A percentile compares a stretch with the other conserved stretches of the same genome.
These are phyloP conservation scores for Listronotus oregonensis DNA, from an alignment of 1,140 invertebrate species.

Conservation along the genomic window DNA sequence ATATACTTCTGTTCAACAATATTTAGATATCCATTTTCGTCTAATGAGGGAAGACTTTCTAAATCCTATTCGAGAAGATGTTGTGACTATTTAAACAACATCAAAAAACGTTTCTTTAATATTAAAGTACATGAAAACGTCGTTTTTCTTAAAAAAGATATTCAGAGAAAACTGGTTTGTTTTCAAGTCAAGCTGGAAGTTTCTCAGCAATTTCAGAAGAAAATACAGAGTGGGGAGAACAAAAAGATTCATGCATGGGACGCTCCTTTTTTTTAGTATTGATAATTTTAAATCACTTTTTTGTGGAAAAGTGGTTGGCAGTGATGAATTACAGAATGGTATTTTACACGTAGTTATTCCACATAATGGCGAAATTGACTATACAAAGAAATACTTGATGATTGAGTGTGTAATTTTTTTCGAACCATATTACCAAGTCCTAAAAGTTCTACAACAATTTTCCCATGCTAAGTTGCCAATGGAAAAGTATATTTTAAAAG, in stretches of 20 bases:
- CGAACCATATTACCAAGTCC: slow-evolving; percentile 67
- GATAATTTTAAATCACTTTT: slow-evolving; percentile 70
- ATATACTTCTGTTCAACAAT: slow-evolving; percentile 69
- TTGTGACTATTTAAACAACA: slow-evolving; percentile 53
- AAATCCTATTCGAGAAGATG: slow-evolving; percentile 62
- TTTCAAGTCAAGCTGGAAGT: neutral
- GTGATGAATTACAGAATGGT: slow-evolving; percentile 58
- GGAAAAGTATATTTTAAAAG: slow-evolving; percentile 60
- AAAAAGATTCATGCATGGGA: slow-evolving; percentile 71
- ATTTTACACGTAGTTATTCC: slow-evolving; percentile 58
- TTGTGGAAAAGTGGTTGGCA: slow-evolving; percentile 67
- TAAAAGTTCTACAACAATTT: slow-evolving; percentile 54
- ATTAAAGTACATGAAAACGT: slow-evolving; percentile 46
- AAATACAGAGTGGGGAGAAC: slow-evolving; percentile 17
- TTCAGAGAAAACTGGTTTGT: slow-evolving; percentile 19
- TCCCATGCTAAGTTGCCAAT: slow-evolving; percentile 63
- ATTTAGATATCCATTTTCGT: slow-evolving; percentile 78
- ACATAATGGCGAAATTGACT: slow-evolving; percentile 2
- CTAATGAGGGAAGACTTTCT: slow-evolving; percentile 78
- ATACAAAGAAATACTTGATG: slow-evolving; percentile 59
- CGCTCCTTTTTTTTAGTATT: slow-evolving; percentile 69
- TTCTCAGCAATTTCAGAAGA: slow-evolving; percentile 14
- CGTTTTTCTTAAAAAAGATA: slow-evolving; percentile 22
- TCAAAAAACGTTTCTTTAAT: slow-evolving; percentile 36
- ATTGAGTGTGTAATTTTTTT: slow-evolving; percentile 71